These are phyloP conservation scores for Arrhopalites spinosus DNA, from an alignment of 2,888 invertebrate species.

Conservation along the genomic window DNA sequence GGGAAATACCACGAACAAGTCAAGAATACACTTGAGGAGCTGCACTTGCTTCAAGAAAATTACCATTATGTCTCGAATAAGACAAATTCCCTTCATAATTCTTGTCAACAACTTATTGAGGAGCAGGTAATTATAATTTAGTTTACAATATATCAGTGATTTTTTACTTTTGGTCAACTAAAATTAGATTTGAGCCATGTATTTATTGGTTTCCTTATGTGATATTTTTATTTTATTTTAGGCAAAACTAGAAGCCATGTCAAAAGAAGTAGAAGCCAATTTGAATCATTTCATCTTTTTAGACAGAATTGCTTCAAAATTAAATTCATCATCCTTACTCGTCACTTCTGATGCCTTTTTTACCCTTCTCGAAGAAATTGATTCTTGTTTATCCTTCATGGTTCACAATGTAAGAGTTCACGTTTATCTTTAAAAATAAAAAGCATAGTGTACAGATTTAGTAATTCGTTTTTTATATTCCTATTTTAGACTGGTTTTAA, in stretches of 20 bases:
- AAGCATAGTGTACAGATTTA: no score
- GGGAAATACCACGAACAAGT: slow-evolving; percentile 70
- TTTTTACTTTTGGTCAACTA: background rate
- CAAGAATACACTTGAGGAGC: slow-evolving; percentile 69
- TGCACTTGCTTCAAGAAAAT: slow-evolving; percentile 74
- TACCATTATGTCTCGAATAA: slow-evolving; percentile 88
- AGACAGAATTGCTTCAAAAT: slow-evolving; percentile 76
- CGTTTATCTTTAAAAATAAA: background rate
- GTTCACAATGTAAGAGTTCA: slow-evolving; percentile 71
- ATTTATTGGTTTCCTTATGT: background rate
- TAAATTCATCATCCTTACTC: slow-evolving; percentile 78
- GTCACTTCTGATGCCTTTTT: slow-evolving; percentile 84
- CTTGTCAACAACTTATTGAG: slow-evolving; percentile 87
- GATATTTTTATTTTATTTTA: slow-evolving; percentile 60
- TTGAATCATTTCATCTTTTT: slow-evolving; percentile 85
- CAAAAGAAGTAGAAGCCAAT: slow-evolving; percentile 77
- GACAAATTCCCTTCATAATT: slow-evolving; percentile 87
- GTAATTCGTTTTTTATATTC: no score
- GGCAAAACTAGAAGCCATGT: slow-evolving; percentile 77
- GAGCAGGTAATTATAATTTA: slow-evolving; percentile 67
- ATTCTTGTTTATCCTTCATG: slow-evolving; percentile 84
- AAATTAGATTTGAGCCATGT: background rate
- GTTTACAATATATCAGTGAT: background rate
- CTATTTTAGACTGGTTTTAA: slow-evolving; percentile 75
- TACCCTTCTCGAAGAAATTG: slow-evolving; percentile 78